Conservation (phyloP, 2,113 vertebrate genomes). For the Embiotoca jacksoni region DNA sequence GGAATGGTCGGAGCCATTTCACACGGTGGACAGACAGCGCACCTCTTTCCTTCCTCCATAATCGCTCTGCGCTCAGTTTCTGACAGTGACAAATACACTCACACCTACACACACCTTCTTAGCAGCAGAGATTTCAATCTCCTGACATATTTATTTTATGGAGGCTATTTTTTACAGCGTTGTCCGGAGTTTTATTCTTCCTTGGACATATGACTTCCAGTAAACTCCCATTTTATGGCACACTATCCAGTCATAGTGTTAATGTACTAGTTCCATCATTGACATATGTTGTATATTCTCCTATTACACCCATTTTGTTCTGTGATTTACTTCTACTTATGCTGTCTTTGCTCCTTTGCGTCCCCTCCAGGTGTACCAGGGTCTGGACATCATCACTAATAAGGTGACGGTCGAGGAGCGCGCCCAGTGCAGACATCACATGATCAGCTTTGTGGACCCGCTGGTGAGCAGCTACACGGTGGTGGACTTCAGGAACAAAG, state of each 20-base stretch:
- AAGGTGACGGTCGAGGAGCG: slow-evolving; percentile 91
- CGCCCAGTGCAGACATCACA: slow-evolving; percentile 92
- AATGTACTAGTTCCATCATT: too few species aligned
- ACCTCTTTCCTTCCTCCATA: slow-evolving; percentile 13
- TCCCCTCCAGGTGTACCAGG: slow-evolving; percentile 90
- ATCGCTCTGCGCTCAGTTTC: slow-evolving; percentile 11
- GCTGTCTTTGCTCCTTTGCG: background rate
- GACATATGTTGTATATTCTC: background rate
- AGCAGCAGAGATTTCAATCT: slow-evolving; percentile 3
- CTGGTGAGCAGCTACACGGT: slow-evolving; percentile 91
- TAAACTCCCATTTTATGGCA: background rate
- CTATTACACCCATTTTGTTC: background rate
- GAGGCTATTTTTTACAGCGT: background rate
- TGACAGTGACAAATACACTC: slow-evolving; percentile 11
- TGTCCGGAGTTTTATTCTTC: background rate
- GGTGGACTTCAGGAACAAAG: slow-evolving; percentile 96
- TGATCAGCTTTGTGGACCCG: slow-evolving; percentile 97
- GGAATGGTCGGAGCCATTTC: slow-evolving; percentile 27
- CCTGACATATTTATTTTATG: slow-evolving; percentile 17
- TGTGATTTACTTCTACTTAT: too few species aligned
- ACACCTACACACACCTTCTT: background rate
- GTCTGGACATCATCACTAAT: slow-evolving; percentile 97
- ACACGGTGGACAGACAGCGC: slow-evolving; percentile 1
- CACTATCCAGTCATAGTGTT: background rate
- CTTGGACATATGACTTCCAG: slow-evolving; percentile 3